Base-by-base conservation (phyloP, 2,888 invertebrate genomes). In the Holacanthella duospinosa region DNA sequence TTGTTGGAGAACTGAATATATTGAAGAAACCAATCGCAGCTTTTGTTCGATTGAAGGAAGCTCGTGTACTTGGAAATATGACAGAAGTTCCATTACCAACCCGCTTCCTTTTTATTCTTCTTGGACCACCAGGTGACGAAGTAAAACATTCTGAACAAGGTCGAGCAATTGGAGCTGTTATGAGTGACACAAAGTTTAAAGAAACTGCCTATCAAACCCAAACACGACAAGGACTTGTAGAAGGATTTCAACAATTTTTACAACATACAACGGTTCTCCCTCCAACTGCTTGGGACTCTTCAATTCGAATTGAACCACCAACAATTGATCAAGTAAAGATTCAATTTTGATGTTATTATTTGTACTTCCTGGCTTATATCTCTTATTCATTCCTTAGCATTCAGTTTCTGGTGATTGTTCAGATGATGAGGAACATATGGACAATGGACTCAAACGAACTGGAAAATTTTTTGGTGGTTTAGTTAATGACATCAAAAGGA, bases 1-100 rank as follows among this genome's bases (percentile, higher is more conserved):
- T 82, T 65, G 79, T 83, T n/a, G 83, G 82, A 21, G 81, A 81
- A 73, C 76, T 82, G 25, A 79, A 81, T 64, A 78, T 79, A 67
- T 76, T 83, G 6, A 77, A 77, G 24, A 77, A 78, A 67, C 80
- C 81, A 60, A 75, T 83, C 44, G 77, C 79, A 24, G 82, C 80
- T 27, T 81, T 83, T 69, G 75, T 82, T 29, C 77, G 82, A 24
- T 77, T 83, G 64, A 76, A 77, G 62, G 78, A 79, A 59, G 78
- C 81, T 0, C 70, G 76, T 43, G 74, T 78, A 60, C 75, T 82
- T 19, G 82, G 81, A 1, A 81, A 83, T 68, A 72, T 82, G 63
- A 81, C 82, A 0, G 82, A 82, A 74, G 82, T 82, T 16, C 79
- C 79, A 3, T 76, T 79, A 55, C 79, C 82, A 6, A 80, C 82